Conservation (phyloP, 1,140 invertebrate genomes). For the Mylabris phalerata region DNA sequence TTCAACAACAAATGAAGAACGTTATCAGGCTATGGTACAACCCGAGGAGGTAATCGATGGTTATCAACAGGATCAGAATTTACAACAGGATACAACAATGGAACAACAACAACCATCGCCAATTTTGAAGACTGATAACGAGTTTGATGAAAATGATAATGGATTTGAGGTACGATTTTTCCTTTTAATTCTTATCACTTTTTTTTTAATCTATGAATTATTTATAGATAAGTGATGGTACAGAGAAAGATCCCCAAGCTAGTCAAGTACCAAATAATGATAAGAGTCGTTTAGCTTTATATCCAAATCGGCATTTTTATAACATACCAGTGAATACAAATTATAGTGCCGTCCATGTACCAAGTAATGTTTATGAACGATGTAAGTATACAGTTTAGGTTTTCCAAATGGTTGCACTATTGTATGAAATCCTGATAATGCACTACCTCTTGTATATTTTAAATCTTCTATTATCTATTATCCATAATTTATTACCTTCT, state of each 20-base stretch:
- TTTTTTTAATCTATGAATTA: background rate
- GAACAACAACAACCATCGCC: conserved; percentile 3
- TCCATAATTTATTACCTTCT: too few relatives aligned
- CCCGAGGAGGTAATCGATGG: conserved; percentile 18
- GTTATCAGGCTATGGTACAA: conserved; percentile 23
- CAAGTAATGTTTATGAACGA: conserved; percentile 90
- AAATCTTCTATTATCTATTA: too few relatives aligned
- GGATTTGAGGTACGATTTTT: conserved; percentile 15
- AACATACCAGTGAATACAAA: conserved; percentile 74
- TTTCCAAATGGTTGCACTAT: background rate
- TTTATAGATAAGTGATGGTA: conserved; percentile 28
- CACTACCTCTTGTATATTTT: too few relatives aligned
- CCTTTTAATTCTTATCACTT: background rate
- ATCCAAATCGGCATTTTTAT: conserved; percentile 69
- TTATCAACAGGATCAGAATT: conserved; percentile 32
- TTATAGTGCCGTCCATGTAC: conserved; percentile 87
- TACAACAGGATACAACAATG: background rate
- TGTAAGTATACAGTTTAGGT: conserved; percentile 50
- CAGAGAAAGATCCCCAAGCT: conserved; percentile 32
- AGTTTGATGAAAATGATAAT: conserved; percentile 22
- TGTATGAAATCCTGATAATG: background rate
- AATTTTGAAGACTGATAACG: conserved; percentile 41
- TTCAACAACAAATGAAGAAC: conserved; percentile 14
- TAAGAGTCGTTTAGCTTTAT: conserved; percentile 48
- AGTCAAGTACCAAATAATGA: conserved; percentile 45